phyloP scores from a whole-genome alignment of 2,113 vertebrate species.

The Cinclus cinclus region DNA sequence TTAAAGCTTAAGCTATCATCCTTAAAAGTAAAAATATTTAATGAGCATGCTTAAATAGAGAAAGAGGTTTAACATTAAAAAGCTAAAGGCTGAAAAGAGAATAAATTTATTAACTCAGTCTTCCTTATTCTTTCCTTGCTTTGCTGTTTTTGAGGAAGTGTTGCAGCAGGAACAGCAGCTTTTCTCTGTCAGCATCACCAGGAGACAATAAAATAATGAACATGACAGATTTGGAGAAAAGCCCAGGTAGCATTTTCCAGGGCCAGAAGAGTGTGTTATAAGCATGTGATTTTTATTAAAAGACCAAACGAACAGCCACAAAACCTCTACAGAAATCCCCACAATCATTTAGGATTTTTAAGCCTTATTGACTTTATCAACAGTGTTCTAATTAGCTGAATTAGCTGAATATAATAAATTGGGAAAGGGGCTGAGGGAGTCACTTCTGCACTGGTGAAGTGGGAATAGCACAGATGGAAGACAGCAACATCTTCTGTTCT shows the following conservation, averaged over 20 bases:
- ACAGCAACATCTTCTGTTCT: not conserved
- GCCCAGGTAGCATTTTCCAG: not conserved
- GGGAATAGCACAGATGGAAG: not conserved
- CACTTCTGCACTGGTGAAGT: not conserved
- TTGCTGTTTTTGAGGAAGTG: not conserved
- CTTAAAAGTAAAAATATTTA: not conserved
- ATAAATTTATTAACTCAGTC: not conserved
- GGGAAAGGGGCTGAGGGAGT: not conserved
- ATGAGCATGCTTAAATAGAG: not conserved
- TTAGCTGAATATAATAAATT: not conserved
- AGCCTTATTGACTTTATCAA: not conserved
- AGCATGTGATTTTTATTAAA: not conserved
- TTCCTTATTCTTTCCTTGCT: not conserved
- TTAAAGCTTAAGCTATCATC: not conserved
- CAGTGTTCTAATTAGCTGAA: not conserved
- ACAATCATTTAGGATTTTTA: not conserved
- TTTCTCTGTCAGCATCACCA: not conserved
- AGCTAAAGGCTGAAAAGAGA: not conserved
- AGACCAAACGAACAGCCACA: not conserved
- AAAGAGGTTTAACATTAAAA: not conserved
- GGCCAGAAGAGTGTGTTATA: not conserved
- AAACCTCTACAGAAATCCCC: not conserved
- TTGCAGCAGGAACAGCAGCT: not conserved
- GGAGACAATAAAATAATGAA: not conserved
- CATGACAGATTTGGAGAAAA: not conserved